Conservation (phyloP, 2,113 vertebrate genomes). For the Xenopus laevis region DNA sequence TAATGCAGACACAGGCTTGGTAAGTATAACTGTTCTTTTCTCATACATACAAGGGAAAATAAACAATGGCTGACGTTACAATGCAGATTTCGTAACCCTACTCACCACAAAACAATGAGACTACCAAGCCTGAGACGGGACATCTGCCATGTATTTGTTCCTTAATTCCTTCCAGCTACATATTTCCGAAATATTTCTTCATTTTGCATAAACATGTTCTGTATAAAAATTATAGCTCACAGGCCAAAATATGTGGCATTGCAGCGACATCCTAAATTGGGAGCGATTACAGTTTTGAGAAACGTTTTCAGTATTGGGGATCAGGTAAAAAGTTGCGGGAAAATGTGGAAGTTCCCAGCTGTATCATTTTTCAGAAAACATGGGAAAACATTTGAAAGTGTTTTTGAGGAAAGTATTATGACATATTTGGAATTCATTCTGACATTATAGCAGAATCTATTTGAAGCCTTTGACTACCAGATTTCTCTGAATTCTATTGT, state of each 20-base stretch:
- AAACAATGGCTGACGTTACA: constrained; percentile 44
- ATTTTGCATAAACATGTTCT: constrained; percentile 26
- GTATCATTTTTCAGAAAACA: background rate
- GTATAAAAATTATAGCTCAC: constrained; percentile 7
- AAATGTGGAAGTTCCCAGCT: no score
- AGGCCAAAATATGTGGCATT: constrained; percentile 1
- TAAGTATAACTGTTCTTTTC: constrained; percentile 41
- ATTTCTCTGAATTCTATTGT: no score
- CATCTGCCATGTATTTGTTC: constrained; percentile 43
- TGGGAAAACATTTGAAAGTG: background rate
- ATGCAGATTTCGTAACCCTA: constrained; percentile 40
- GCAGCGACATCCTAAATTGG: background rate
- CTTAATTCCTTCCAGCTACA: constrained; percentile 38
- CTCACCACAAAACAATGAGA: constrained; percentile 40
- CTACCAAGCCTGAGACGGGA: constrained; percentile 39
- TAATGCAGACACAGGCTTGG: constrained; percentile 42
- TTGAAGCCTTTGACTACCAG: no score
- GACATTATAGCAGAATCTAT: no score
- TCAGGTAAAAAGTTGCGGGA: no score
- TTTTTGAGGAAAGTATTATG: no score
- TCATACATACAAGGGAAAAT: constrained; percentile 41
- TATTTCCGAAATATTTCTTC: constrained; percentile 31
- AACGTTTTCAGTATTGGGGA: background rate
- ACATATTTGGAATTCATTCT: no score
- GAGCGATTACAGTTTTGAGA: background rate